These are phyloP conservation scores for Idaea straminata DNA, from an alignment of 2,888 invertebrate species.

Conservation along the genomic window DNA sequence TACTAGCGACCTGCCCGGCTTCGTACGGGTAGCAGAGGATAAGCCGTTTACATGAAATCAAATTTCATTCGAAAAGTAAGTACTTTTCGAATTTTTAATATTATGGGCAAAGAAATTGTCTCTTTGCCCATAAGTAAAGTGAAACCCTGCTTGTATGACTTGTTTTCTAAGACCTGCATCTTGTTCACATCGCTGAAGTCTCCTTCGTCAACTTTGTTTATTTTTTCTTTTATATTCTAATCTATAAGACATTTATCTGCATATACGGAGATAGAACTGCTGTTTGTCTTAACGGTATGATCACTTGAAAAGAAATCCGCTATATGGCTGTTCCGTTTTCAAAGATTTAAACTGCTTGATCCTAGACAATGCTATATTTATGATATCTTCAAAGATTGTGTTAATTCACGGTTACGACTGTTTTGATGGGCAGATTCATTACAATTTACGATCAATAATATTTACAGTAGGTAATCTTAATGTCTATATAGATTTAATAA, in stretches of 20 bases:
- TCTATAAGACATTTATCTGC: neutral
- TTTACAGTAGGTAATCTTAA: neutral
- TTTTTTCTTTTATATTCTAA: too few species aligned
- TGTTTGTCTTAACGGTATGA: neutral
- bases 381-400: slow-evolving; percentile 2
- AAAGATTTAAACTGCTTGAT: neutral
- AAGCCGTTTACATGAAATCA: too few species aligned
- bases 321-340: neutral
- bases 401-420: neutral
- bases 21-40: too few species aligned
- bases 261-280: neutral
- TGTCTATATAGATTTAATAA: neutral
- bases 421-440: neutral
- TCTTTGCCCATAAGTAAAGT: too few species aligned
- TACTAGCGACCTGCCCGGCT: too few species aligned
- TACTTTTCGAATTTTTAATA: too few species aligned
- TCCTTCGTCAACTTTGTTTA: too few species aligned
- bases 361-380: neutral
- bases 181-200: too few species aligned
- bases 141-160: too few species aligned
- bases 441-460: neutral
- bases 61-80: too few species aligned
- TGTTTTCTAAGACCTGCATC: too few species aligned
- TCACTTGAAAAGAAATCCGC: neutral
- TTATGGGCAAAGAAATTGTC: too few species aligned